Conservation (phyloP, 1,140 invertebrate species). For the Bombus pascuorum region DNA sequence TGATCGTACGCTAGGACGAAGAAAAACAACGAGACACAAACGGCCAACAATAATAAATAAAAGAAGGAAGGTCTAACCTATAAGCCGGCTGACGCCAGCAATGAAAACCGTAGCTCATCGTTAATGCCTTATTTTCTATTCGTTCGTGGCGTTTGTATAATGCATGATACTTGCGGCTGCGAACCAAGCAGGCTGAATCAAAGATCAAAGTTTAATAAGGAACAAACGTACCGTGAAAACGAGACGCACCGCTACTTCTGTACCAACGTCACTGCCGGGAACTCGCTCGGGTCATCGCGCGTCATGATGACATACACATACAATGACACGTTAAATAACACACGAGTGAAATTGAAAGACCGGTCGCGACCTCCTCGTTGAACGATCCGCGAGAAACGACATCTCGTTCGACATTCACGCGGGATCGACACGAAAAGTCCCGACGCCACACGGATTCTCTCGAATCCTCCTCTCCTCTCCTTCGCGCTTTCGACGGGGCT, state of each 20-base stretch:
- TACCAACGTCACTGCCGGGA: constrained; percentile 35
- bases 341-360: background rate
- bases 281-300: constrained; percentile 1
- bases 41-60: background rate
- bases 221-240: constrained; percentile 2
- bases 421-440: background rate
- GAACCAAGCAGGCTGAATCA: constrained; percentile 2
- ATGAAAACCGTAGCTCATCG: constrained; percentile 16
- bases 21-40: background rate
- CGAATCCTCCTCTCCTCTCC: too few species aligned
- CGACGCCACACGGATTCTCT: background rate
- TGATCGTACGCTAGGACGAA: background rate
- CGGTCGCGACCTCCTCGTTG: background rate
- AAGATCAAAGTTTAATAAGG: constrained; percentile 9
- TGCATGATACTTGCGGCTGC: background rate
- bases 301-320: background rate
- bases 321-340: background rate
- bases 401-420: background rate
- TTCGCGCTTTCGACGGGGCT: background rate
- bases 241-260: constrained; percentile 4
- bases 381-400: background rate
- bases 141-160: constrained; percentile 16
- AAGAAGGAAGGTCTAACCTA: background rate
- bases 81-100: background rate
- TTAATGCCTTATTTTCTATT: constrained; percentile 35